A percentile compares a stretch with the other conserved stretches of the same genome.
Evolutionary conservation across 2,113 vertebrate species (phyloP).

Genomic region (Regulus satrapa): DNA sequence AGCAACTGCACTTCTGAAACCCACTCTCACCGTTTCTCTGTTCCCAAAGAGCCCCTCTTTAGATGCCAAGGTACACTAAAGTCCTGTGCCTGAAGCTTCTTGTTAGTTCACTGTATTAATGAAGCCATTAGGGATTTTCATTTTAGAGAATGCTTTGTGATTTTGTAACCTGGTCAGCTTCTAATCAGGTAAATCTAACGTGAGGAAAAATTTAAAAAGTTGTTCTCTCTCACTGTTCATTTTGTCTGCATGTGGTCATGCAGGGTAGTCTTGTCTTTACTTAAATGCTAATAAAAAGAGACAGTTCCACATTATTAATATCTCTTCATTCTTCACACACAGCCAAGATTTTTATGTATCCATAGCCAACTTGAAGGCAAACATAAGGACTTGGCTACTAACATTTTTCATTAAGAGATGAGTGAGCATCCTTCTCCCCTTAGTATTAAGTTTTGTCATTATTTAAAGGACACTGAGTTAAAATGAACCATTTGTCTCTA

Average conservation of each 20-base stretch:
- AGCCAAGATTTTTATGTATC: constrained; percentile 37
- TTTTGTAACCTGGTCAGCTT: constrained; percentile 40
- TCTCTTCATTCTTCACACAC: constrained; percentile 1
- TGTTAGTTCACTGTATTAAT: constrained; percentile 26
- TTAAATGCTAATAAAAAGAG: constrained; percentile 50
- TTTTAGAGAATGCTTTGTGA: constrained; percentile 26
- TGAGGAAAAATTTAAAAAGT: background rate
- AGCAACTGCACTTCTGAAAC: background rate
- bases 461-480: constrained; percentile 51
- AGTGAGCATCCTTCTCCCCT: background rate
- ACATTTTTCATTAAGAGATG: background rate
- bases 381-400: constrained; percentile 27
- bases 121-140: constrained; percentile 30
- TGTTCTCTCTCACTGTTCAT: background rate
- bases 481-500: constrained; percentile 49
- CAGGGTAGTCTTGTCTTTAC: constrained; percentile 21
- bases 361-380: constrained; percentile 45
- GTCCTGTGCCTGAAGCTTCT: background rate
- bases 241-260: background rate
- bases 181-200: constrained; percentile 28
- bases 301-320: constrained; percentile 31
- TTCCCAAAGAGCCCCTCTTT: background rate
- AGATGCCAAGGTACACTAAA: background rate
- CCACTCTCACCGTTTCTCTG: background rate
- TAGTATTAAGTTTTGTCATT: background rate